These are phyloP conservation scores for Coturnix japonica DNA, from an alignment of 2,113 vertebrate species.

Conservation along the genomic window DNA sequence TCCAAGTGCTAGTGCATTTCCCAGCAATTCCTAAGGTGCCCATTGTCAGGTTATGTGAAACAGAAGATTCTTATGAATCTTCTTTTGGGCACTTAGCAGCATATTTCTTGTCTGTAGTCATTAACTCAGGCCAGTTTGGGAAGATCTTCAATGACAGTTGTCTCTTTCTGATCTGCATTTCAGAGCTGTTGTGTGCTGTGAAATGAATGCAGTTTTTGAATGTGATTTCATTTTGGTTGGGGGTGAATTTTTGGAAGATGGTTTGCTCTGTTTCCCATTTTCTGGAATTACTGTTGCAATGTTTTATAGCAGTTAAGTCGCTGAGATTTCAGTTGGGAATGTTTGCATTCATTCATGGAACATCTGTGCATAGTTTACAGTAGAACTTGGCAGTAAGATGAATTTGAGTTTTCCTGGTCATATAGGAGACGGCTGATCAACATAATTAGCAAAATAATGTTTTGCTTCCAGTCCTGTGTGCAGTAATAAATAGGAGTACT, in stretches of 20 bases:
- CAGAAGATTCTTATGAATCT: conserved; percentile 31
- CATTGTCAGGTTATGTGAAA: conserved; percentile 12
- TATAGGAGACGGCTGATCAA: not conserved
- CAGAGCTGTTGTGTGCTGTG: not conserved
- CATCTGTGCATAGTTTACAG: conserved; percentile 8
- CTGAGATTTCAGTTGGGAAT: not conserved
- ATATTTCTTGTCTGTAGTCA: too few relatives aligned
- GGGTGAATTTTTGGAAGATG: not conserved
- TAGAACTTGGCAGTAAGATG: conserved; percentile 9
- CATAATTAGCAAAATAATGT: conserved; percentile 26
- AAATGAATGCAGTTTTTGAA: not conserved
- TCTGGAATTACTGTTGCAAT: not conserved
- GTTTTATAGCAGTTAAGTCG: not conserved
- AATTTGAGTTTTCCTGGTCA: not conserved
- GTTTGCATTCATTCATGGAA: conserved; percentile 18
- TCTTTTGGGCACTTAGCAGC: not conserved
- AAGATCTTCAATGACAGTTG: not conserved
- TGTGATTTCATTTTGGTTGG: not conserved
- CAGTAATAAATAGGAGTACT: not conserved
- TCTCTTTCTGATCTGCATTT: not conserved
- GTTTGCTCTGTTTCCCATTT: not conserved
- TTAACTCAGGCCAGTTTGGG: not conserved
- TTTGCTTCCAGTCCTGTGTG: conserved; percentile 2
- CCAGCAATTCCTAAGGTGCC: not conserved
- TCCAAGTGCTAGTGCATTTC: not conserved